These are phyloP conservation scores for Emydura subglobosa DNA, from an alignment of 2,113 vertebrate species.

Conservation along the genomic window DNA sequence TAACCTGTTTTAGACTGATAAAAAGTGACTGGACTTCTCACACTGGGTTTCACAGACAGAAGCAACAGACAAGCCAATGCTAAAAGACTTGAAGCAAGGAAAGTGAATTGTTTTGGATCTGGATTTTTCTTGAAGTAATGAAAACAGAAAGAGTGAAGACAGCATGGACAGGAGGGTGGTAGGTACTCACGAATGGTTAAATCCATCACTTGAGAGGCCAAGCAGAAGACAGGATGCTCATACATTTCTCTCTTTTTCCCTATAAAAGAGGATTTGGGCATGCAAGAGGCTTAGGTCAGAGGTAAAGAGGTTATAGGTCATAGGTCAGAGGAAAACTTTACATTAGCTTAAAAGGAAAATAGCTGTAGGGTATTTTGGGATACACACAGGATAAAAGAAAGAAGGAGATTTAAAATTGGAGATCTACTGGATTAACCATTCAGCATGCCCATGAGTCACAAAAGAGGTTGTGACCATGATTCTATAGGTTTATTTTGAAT, in stretches of 20 bases:
- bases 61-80: conserved; percentile 89
- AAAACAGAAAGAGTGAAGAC: conserved; percentile 85
- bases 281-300: conserved; percentile 98
- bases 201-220: conserved; percentile 99
- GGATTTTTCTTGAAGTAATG: conserved; percentile 85
- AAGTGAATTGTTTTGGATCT: conserved; percentile 86
- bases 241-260: conserved; percentile 99
- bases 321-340: conserved; percentile 91
- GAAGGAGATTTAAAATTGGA: conserved; percentile 77
- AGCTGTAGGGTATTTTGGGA: conserved; percentile 84
- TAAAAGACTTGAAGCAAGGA: conserved; percentile 87
- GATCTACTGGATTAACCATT: conserved; percentile 91
- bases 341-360: conserved; percentile 87
- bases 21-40: conserved; percentile 88
- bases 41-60: conserved; percentile 92
- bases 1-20: conserved; percentile 87
- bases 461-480: conserved; percentile 85
- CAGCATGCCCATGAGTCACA: conserved; percentile 88
- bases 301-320: conserved; percentile 90
- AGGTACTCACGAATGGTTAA: conserved; percentile 99
- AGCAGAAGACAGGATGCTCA: conserved; percentile 99
- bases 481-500: conserved; percentile 82
- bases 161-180: conserved; percentile 89
- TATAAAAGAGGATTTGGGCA: conserved; percentile 99
- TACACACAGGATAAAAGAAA: conserved; percentile 80